These are phyloP conservation scores for Globia sparganii DNA, from an alignment of 2,888 invertebrate genomes.

Conservation along the genomic window DNA sequence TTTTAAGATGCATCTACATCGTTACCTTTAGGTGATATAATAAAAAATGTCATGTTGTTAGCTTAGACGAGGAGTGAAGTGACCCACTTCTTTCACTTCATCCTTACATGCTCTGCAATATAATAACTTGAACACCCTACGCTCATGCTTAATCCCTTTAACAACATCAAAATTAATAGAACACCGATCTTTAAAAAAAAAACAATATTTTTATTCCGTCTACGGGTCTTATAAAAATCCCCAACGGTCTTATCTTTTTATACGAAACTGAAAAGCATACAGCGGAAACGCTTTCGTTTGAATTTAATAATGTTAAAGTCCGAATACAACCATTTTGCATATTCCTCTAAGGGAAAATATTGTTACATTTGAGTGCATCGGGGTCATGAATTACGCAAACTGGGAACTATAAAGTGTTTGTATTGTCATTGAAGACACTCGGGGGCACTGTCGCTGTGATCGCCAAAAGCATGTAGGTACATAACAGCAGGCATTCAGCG, in stretches of 20 bases:
- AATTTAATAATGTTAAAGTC: conserved; percentile 33
- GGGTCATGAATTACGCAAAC: conserved; percentile 70
- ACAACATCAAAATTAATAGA: conserved; percentile 14
- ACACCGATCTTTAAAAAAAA: not conserved
- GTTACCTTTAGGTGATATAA: not conserved
- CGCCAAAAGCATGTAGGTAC: conserved; percentile 82
- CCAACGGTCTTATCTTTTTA: conserved; percentile 40
- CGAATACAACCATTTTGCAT: conserved; percentile 38
- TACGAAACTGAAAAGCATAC: conserved; percentile 37
- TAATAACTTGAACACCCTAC: conserved; percentile 22
- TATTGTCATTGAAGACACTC: conserved; percentile 80
- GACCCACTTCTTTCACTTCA: conserved; percentile 23
- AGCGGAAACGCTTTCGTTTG: conserved; percentile 23
- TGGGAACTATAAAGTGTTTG: conserved; percentile 79
- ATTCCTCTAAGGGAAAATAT: conserved; percentile 39
- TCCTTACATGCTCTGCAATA: conserved; percentile 2
- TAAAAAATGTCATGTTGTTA: conserved; percentile 26
- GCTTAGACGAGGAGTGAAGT: conserved; percentile 23
- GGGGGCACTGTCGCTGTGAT: conserved; percentile 78
- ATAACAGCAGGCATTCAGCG: conserved; percentile 84
- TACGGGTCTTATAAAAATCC: conserved; percentile 28
- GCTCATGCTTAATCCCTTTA: conserved; percentile 16
- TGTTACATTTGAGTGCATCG: conserved; percentile 57
- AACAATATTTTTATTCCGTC: conserved; percentile 8
- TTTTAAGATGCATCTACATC: not conserved